Base-by-base conservation (phyloP, 1,140 invertebrate species). In the Rhopalosiphum maidis region DNA sequence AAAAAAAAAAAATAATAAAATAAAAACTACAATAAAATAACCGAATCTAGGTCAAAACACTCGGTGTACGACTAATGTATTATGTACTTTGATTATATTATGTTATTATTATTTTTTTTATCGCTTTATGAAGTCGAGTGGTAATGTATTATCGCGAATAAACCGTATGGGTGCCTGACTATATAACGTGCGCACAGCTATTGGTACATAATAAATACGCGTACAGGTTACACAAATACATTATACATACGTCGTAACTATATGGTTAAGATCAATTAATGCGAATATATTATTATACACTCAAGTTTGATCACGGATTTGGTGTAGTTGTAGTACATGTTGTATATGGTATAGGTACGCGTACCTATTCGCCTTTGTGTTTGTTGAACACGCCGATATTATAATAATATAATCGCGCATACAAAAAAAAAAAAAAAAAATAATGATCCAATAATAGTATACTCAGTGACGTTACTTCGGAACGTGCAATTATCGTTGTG, bases 401-500 rank as follows among this genome's bases (percentile, higher is more conserved):
- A 9, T 60, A 68, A 60, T 68, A 60, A 2, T 30, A n/a, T 68
- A 68, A 68, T 35, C 15, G 60, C 15, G 60, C n/a, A 77, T 77
- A n/a, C n/a, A 4, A 68, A 68, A 77, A 77, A 37, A 4, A 68
- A 68, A 77, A 77, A 37, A 68, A 77, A 77, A n/a, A n/a, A 77
- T n/a, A 77, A 77, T 77, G 30, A 77, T n/a, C 60, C 5, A 77
- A 77, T 77, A 77, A 77, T 77, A 77, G 30, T n/a, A 77, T n/a
- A 77, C 30, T n/a, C 15, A 5, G 60, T n/a, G 25, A 68, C 30
- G 60, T 68, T 68, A n/a, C 30, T 77, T 77, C 60, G 60, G 60
- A 77, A 77, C 60, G 30, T 77, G n/a, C 60, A 77, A 77, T 77
- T 77, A 77, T 77, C n/a, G 30, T n/a, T 77, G 60, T 77, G 60